These are phyloP conservation scores for Diploscapter pachys DNA, from an alignment of 1,140 invertebrate species.

Conservation along the genomic window DNA sequence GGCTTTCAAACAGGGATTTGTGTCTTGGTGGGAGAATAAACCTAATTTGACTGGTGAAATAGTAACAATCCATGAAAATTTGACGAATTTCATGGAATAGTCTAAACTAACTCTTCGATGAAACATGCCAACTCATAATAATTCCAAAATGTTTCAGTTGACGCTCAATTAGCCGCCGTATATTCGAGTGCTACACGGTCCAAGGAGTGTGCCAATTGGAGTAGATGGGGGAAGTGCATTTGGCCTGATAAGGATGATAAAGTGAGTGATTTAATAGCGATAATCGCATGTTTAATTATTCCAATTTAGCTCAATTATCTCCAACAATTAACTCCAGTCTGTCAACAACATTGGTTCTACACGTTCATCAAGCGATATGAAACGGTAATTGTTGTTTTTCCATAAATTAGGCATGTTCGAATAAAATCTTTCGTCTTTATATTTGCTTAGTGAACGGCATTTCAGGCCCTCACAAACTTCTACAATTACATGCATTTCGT, in stretches of 20 bases:
- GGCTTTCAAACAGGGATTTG: no score
- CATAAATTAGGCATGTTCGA: not conserved
- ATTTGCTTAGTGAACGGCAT: not conserved
- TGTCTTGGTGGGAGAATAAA: no score
- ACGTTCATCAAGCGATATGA: slow-evolving; percentile 49
- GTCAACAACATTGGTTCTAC: slow-evolving; percentile 57
- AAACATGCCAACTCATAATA: no score
- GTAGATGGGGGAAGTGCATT: slow-evolving; percentile 52
- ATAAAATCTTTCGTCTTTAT: no score
- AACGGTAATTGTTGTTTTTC: slow-evolving; percentile 12
- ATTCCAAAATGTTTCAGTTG: not conserved
- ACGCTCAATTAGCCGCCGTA: slow-evolving; percentile 52
- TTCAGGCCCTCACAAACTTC: slow-evolving; percentile 48
- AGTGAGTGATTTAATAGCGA: slow-evolving; percentile 19
- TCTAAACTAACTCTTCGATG: no score
- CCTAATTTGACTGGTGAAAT: no score
- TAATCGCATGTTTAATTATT: slow-evolving; percentile 9
- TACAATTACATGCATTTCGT: slow-evolving; percentile 48
- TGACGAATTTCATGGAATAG: no score
- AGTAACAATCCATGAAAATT: no score
- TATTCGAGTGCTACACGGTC: slow-evolving; percentile 51
- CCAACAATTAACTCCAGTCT: slow-evolving; percentile 49
- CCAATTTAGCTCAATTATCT: slow-evolving; percentile 42
- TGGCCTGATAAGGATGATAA: slow-evolving; percentile 47
- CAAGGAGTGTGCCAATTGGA: slow-evolving; percentile 48